phyloP scores from a whole-genome alignment of 1,140 invertebrate species.

The Drosophila grimshawi region DNA sequence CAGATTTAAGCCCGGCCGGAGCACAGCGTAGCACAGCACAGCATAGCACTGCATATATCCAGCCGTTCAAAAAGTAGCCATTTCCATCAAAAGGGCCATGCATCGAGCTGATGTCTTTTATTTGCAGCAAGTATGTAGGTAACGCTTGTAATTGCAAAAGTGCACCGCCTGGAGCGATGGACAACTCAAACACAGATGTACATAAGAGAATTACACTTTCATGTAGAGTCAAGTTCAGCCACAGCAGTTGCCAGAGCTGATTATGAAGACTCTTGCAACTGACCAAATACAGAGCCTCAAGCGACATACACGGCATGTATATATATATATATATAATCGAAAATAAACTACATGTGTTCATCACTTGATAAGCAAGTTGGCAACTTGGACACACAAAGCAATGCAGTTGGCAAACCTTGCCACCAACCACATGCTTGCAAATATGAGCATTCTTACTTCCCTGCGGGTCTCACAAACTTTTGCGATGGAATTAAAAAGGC shows the following conservation, averaged over 20 bases:
- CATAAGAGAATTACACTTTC: conserved; percentile 8
- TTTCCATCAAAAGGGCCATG: conserved; percentile 48
- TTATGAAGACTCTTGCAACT: conserved; percentile 41
- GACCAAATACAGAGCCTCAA: conserved; percentile 29
- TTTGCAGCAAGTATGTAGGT: conserved; percentile 60
- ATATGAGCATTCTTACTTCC: conserved; percentile 1
- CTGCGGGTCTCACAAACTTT: conserved; percentile 9
- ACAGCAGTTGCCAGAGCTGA: conserved; percentile 47
- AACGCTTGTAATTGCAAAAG: conserved; percentile 75
- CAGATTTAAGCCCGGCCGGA: conserved; percentile 44
- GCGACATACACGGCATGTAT: conserved; percentile 12
- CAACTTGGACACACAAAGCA: not conserved
- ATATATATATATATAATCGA: not conserved
- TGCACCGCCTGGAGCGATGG: conserved; percentile 57
- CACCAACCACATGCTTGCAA: not conserved
- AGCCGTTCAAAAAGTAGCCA: conserved; percentile 50
- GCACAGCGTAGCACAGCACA: not conserved
- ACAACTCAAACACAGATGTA: conserved; percentile 9
- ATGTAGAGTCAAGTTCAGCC: conserved; percentile 19
- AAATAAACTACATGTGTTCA: not conserved
- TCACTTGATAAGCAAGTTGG: conserved; percentile 1
- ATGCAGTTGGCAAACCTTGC: not conserved
- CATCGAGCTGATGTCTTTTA: conserved; percentile 54
- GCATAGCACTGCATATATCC: not conserved
- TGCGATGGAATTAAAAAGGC: conserved; percentile 22